These are phyloP conservation scores for Anastrepha ludens DNA, from an alignment of 1,140 invertebrate species.

Conservation along the genomic window DNA sequence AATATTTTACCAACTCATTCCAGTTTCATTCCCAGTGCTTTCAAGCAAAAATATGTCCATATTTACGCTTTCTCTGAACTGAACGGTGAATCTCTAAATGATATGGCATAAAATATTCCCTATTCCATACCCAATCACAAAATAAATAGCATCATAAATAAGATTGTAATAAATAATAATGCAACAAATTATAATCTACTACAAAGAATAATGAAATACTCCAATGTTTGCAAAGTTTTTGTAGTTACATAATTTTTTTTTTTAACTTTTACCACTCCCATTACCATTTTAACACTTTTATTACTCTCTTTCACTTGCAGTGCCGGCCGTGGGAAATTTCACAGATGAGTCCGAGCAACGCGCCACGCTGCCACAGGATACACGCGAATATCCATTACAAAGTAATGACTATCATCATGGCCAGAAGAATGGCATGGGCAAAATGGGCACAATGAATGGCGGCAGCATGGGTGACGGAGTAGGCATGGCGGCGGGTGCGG, in stretches of 20 bases:
- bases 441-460: slow-evolving; percentile 57
- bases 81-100: too few relatives aligned
- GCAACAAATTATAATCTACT: too few relatives aligned
- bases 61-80: too few relatives aligned
- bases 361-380: slow-evolving; percentile 70
- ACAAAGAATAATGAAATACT: too few relatives aligned
- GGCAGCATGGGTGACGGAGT: slow-evolving; percentile 60
- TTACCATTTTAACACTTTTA: neutral
- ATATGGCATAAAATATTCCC: too few relatives aligned
- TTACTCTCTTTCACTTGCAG: slow-evolving; percentile 69
- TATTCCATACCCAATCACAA: too few relatives aligned
- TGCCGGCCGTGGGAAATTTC: slow-evolving; percentile 82
- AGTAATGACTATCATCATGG: slow-evolving; percentile 81
- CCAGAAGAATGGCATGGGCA: slow-evolving; percentile 73
- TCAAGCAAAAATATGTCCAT: too few relatives aligned
- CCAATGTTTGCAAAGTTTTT: neutral
- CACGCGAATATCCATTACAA: slow-evolving; percentile 80
- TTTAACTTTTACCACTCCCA: neutral
- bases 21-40: too few relatives aligned
- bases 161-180: too few relatives aligned
- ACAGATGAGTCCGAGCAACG: slow-evolving; percentile 77
- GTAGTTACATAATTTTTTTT: neutral
- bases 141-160: too few relatives aligned
- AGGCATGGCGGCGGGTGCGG: slow-evolving; percentile 50
- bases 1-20: too few relatives aligned